Percentiles rank a stretch among this genome's conserved stretches.
These are phyloP conservation scores for Corydoras maculifer DNA, from an alignment of 2,113 vertebrate genomes.

Conservation along the genomic window DNA sequence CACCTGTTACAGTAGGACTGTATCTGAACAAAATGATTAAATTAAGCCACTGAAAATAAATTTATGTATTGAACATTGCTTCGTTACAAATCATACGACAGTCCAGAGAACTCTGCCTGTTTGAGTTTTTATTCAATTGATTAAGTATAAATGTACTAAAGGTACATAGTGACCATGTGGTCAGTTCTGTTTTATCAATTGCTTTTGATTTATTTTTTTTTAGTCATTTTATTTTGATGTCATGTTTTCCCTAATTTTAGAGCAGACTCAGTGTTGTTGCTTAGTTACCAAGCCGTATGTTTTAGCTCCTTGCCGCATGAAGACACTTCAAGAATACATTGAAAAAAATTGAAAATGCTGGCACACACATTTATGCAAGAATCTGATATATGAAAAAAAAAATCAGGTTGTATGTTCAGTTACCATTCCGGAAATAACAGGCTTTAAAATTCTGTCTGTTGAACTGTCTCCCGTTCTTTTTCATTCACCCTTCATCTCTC, in stretches of 20 bases:
- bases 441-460: neutral
- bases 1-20: too few relatives aligned
- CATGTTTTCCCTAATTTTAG: slow-evolving; percentile 52
- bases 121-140: neutral
- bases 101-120: neutral
- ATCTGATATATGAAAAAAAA: slow-evolving; percentile 11
- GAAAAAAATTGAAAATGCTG: slow-evolving; percentile 35
- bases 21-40: too few relatives aligned
- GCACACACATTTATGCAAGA: neutral
- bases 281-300: slow-evolving; percentile 46
- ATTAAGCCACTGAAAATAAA: too few relatives aligned
- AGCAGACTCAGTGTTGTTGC: slow-evolving; percentile 43
- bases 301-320: slow-evolving; percentile 41
- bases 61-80: too few relatives aligned
- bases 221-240: slow-evolving; percentile 36
- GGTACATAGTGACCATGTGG: neutral
- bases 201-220: slow-evolving; percentile 37
- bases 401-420: slow-evolving; percentile 5
- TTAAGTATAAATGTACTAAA: neutral
- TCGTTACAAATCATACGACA: too few relatives aligned
- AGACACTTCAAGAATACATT: slow-evolving; percentile 38
- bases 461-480: neutral
- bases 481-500: neutral
- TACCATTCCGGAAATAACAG: neutral
- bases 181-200: slow-evolving; percentile 5